A percentile compares a stretch with the other conserved stretches of the same genome.
phyloP scores from a whole-genome alignment of 2,888 invertebrate genomes.

The Busseola fusca region DNA sequence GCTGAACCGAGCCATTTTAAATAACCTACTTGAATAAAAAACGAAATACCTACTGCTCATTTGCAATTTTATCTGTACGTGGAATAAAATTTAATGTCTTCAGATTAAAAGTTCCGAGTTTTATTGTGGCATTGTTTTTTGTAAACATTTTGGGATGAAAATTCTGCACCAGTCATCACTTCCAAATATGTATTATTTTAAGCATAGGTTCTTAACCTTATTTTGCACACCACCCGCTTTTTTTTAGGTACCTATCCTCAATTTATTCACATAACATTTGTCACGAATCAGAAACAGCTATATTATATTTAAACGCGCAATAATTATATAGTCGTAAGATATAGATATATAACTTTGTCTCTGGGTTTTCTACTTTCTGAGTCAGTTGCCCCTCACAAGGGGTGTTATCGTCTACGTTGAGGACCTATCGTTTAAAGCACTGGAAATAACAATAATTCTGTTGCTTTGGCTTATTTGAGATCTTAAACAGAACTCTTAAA shows the following conservation, averaged over 20 bases:
- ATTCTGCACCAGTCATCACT: neutral
- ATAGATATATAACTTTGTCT: too few species aligned
- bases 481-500: too few species aligned
- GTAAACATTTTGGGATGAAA: neutral
- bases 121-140: conserved; percentile 24
- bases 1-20: conserved; percentile 35
- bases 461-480: too few species aligned
- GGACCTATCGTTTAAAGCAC: too few species aligned
- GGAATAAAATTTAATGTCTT: conserved; percentile 26
- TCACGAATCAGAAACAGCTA: neutral
- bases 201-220: neutral
- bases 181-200: neutral
- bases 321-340: too few species aligned
- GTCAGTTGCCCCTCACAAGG: too few species aligned
- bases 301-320: neutral
- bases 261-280: neutral
- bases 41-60: conserved; percentile 12
- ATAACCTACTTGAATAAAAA: conserved; percentile 47
- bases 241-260: neutral
- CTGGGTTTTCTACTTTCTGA: too few species aligned
- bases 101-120: conserved; percentile 17
- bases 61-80: conserved; percentile 31
- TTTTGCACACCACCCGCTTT: neutral
- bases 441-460: too few species aligned
- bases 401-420: too few species aligned